Evolutionary conservation across 2,797 vertebrate genomes (phyloP).

Genomic region (Phrynocephalus vlangalii): DNA sequence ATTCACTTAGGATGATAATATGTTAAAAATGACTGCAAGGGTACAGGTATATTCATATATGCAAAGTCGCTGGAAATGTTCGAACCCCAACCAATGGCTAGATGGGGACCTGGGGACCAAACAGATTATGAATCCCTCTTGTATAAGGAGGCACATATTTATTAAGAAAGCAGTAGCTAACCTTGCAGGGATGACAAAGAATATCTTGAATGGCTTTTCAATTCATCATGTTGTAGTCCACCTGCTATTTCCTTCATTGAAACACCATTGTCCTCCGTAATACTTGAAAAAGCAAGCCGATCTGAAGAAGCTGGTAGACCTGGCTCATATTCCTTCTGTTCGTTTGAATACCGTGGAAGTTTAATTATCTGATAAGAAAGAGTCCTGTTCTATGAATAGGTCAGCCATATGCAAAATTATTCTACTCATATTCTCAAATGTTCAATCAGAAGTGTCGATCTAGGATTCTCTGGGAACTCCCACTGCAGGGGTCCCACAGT

Average conservation of each 20-base stretch:
- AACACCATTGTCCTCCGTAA: slow-evolving; percentile 48
- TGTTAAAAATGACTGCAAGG: background rate
- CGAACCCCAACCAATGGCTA: background rate
- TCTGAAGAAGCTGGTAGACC: slow-evolving; percentile 63
- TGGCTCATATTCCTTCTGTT: slow-evolving; percentile 56
- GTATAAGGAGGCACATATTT: background rate
- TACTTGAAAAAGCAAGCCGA: slow-evolving; percentile 55
- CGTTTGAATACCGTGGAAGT: slow-evolving; percentile 76
- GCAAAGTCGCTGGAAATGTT: background rate
- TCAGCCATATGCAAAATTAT: slow-evolving; percentile 39
- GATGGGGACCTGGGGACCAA: background rate
- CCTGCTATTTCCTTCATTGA: slow-evolving; percentile 44
- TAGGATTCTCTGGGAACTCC: slow-evolving; percentile 33
- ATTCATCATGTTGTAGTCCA: slow-evolving; percentile 62
- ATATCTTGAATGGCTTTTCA: slow-evolving; percentile 59
- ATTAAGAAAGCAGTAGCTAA: slow-evolving; percentile 59
- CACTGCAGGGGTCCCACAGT: slow-evolving; percentile 35
- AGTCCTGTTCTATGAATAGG: slow-evolving; percentile 18
- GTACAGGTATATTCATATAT: background rate
- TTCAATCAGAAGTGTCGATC: slow-evolving; percentile 9
- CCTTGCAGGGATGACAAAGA: slow-evolving; percentile 75
- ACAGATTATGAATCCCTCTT: background rate
- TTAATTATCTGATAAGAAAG: slow-evolving; percentile 82
- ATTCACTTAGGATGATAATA: background rate
- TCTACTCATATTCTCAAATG: slow-evolving; percentile 1